Percentiles rank a stretch among this genome's conserved stretches.
phyloP scores from a whole-genome alignment of 2,888 invertebrate genomes.

The Leucoptera coffeella region DNA sequence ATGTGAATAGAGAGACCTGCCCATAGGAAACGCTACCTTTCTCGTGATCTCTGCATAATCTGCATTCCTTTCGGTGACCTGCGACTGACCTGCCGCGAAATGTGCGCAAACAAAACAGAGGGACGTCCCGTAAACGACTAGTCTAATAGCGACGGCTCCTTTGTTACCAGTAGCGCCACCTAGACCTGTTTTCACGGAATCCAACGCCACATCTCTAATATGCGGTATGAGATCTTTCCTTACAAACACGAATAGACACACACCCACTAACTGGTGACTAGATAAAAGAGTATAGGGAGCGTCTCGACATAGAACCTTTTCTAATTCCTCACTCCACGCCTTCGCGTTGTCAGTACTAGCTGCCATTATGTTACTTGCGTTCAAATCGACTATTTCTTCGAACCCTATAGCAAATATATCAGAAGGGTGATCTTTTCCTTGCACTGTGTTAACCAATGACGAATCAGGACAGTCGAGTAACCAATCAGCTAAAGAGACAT shows the following conservation, averaged over 20 bases:
- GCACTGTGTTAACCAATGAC: slow-evolving; percentile 34
- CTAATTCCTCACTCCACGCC: slow-evolving; percentile 92
- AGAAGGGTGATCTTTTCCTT: slow-evolving; percentile 57
- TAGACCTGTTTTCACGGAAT: slow-evolving; percentile 95
- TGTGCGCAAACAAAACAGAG: slow-evolving; percentile 98
- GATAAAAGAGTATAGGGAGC: slow-evolving; percentile 84
- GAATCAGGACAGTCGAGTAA: slow-evolving; percentile 73
- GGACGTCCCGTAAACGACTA: slow-evolving; percentile 88
- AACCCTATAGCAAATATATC: slow-evolving; percentile 98
- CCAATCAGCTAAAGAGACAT: slow-evolving; percentile 82
- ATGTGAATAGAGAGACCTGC: slow-evolving; percentile 85
- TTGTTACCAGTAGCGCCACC: slow-evolving; percentile 98
- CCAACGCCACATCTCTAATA: slow-evolving; percentile 89
- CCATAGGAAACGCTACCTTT: slow-evolving; percentile 88
- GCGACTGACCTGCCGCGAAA: slow-evolving; percentile 97
- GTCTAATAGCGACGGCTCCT: slow-evolving; percentile 89
- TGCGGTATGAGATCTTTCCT: slow-evolving; percentile 83
- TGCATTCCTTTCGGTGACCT: slow-evolving; percentile 89
- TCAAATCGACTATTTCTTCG: slow-evolving; percentile 98
- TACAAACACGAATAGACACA: slow-evolving; percentile 92
- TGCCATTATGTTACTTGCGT: slow-evolving; percentile 96
- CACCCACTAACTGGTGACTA: slow-evolving; percentile 94
- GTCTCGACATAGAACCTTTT: slow-evolving; percentile 85
- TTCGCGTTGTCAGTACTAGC: slow-evolving; percentile 87
- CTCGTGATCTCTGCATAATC: slow-evolving; percentile 94